Percentiles rank a stretch among this genome's conserved stretches.
These are phyloP conservation scores for Gymnocheta viridis DNA, from an alignment of 2,888 invertebrate genomes.

Conservation along the genomic window DNA sequence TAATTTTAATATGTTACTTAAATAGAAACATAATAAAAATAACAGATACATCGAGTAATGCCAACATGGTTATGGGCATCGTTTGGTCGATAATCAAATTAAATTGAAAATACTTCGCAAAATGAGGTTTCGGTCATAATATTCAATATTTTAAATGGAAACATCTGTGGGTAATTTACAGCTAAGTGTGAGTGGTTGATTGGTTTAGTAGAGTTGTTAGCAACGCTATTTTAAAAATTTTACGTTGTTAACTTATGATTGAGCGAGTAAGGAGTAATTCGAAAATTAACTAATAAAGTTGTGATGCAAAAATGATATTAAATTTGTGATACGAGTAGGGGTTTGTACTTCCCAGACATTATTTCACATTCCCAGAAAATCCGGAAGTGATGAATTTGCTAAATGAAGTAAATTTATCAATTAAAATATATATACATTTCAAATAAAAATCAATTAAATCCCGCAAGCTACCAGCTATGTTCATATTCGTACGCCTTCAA, in stretches of 20 bases:
- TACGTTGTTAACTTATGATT: slow-evolving; percentile 29
- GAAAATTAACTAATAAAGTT: slow-evolving; percentile 43
- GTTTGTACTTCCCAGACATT: too few relatives aligned
- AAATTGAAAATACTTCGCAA: slow-evolving; percentile 66
- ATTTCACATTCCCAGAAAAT: too few relatives aligned
- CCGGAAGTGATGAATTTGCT: too few relatives aligned
- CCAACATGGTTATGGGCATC: slow-evolving; percentile 76
- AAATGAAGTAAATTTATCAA: too few relatives aligned
- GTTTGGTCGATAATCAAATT: slow-evolving; percentile 81
- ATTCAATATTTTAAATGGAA: slow-evolving; percentile 21
- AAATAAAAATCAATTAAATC: too few relatives aligned
- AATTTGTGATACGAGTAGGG: too few relatives aligned
- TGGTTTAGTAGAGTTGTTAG: slow-evolving; percentile 41
- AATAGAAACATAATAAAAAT: slow-evolving; percentile 50
- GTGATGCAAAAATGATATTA: background rate
- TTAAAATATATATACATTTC: too few relatives aligned
- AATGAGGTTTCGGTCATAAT: slow-evolving; percentile 44
- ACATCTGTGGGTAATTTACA: slow-evolving; percentile 40
- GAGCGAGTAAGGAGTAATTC: background rate
- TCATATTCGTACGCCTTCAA: too few relatives aligned
- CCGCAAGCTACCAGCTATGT: too few relatives aligned
- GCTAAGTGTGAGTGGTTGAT: slow-evolving; percentile 3
- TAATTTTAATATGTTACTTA: slow-evolving; percentile 44
- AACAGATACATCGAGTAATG: slow-evolving; percentile 24
- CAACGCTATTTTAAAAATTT: background rate